A percentile compares a stretch with the other conserved stretches of the same genome.
phyloP scores from a whole-genome alignment of 2,888 invertebrate species.

The Andrena praecox region DNA sequence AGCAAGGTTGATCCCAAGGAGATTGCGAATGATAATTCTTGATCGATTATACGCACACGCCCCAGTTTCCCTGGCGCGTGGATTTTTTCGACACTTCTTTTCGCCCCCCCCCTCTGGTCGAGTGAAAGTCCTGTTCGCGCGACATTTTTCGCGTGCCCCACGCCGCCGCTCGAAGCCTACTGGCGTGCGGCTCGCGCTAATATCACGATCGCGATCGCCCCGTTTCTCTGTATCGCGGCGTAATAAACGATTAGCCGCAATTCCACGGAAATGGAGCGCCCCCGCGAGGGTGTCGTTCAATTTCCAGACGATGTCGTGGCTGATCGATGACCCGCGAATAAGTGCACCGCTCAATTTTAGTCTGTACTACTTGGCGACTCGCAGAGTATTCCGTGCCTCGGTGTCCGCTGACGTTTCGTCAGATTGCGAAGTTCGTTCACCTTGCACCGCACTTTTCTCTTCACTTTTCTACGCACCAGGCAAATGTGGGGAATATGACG shows the following conservation, averaged over 20 bases:
- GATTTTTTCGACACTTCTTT: conserved; percentile 71
- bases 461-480: neutral
- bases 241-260: conserved; percentile 4
- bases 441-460: neutral
- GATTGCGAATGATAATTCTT: conserved; percentile 77
- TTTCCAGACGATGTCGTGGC: neutral
- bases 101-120: conserved; percentile 25
- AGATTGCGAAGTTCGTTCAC: neutral
- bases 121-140: conserved; percentile 61
- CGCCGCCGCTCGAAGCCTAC: neutral
- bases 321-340: neutral
- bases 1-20: conserved; percentile 83
- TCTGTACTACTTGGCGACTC: no score
- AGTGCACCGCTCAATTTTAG: neutral
- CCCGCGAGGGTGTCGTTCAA: neutral
- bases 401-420: no score
- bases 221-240: neutral
- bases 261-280: neutral
- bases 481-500: neutral
- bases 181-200: neutral
- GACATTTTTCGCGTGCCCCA: conserved; percentile 61
- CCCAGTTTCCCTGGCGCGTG: conserved; percentile 65
- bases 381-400: no score
- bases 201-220: conserved; percentile 7
- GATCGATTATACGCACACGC: conserved; percentile 76